Percentiles rank a stretch among this genome's conserved stretches.
Conservation (phyloP, 2,113 vertebrate species). For the Jaculus jaculus region DNA sequence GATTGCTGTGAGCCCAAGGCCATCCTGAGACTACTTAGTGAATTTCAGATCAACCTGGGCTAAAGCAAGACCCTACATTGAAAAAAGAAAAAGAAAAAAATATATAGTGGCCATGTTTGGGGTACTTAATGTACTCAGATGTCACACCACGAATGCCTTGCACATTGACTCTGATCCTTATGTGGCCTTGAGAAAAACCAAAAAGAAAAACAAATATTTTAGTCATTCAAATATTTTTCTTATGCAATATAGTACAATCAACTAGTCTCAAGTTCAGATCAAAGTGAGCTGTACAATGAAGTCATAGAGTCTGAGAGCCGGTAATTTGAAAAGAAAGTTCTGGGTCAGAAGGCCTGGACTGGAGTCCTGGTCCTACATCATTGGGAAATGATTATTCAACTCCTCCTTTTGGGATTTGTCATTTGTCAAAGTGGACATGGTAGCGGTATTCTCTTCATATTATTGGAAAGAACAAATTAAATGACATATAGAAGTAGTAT, state of each 20-base stretch:
- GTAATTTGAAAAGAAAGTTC: constrained; percentile 21
- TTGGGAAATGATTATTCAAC: not conserved
- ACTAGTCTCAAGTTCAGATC: constrained; percentile 1
- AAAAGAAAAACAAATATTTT: not conserved
- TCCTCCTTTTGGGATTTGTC: not conserved
- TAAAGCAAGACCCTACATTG: too few relatives aligned
- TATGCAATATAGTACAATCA: not conserved
- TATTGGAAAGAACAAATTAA: not conserved
- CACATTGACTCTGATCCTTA: too few relatives aligned
- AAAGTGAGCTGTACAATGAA: not conserved
- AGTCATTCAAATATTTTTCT: not conserved
- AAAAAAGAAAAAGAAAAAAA: too few relatives aligned
- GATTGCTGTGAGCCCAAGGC: too few relatives aligned
- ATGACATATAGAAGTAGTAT: not conserved
- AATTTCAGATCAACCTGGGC: too few relatives aligned
- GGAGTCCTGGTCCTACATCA: not conserved
- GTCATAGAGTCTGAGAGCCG: not conserved
- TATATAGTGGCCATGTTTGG: too few relatives aligned
- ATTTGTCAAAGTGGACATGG: not conserved
- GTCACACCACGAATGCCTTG: too few relatives aligned
- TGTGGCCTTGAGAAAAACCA: not conserved
- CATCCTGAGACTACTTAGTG: too few relatives aligned
- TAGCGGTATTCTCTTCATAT: not conserved
- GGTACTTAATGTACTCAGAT: too few relatives aligned
- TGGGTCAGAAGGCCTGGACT: not conserved